Conservation (phyloP, 2,797 vertebrate genomes). For the Chelidonichthys spinosus region DNA sequence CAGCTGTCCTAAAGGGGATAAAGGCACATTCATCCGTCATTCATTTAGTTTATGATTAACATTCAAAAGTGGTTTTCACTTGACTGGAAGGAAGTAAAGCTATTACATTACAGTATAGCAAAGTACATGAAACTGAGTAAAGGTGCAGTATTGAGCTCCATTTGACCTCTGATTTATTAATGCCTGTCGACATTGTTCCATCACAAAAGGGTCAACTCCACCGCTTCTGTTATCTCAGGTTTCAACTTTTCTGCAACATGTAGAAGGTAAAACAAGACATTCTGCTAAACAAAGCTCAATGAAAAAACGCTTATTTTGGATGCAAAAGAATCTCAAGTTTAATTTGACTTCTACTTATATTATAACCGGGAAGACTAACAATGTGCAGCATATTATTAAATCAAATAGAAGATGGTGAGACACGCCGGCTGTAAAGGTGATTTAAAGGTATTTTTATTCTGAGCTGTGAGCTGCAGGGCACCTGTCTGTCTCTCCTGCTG, state of each 20-base stretch:
- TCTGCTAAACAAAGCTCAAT: no score
- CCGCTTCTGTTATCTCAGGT: no score
- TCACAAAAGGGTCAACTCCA: no score
- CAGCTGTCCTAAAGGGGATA: no score
- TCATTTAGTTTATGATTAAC: not conserved
- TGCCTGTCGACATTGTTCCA: not conserved
- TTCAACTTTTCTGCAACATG: not conserved
- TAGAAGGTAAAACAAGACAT: not conserved
- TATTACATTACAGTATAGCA: not conserved
- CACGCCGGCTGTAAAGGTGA: not conserved
- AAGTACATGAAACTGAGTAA: not conserved
- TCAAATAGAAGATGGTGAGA: not conserved
- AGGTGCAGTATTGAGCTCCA: not conserved
- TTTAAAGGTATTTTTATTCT: not conserved
- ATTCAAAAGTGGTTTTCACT: not conserved
- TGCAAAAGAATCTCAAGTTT: not conserved
- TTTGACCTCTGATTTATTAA: not conserved
- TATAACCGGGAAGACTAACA: not conserved
- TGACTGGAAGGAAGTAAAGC: not conserved
- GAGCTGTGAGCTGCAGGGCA: constrained; percentile 37
- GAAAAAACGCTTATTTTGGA: not conserved
- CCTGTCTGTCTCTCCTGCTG: constrained; percentile 53
- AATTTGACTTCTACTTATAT: not conserved
- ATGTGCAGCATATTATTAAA: not conserved
- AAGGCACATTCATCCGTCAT: not conserved